phyloP scores from a whole-genome alignment of 2,113 vertebrate species.

The Toxostoma redivivum region DNA sequence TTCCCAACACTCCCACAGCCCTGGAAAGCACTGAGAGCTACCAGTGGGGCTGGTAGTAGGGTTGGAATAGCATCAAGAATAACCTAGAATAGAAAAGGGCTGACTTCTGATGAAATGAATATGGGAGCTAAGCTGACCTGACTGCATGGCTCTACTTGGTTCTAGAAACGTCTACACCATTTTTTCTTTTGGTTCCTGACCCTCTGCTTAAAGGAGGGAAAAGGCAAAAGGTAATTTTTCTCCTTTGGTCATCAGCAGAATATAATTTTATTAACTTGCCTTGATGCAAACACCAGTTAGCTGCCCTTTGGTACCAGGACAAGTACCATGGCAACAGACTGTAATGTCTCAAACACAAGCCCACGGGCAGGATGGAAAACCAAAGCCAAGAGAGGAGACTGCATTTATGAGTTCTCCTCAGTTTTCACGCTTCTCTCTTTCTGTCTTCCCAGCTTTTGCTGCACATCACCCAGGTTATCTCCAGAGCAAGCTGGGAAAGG shows the following conservation, averaged over 20 bases:
- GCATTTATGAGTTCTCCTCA: neutral
- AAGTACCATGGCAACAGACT: neutral
- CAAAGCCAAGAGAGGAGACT: neutral
- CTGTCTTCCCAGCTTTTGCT: neutral
- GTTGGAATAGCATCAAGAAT: neutral
- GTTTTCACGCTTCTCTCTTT: neutral
- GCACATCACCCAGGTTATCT: neutral
- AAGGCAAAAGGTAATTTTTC: neutral
- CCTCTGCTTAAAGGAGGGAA: neutral
- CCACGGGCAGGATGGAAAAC: neutral
- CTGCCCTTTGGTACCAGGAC: neutral
- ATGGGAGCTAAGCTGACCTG: neutral
- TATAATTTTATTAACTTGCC: neutral
- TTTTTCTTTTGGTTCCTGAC: neutral
- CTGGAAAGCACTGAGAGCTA: neutral
- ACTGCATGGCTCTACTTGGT: neutral
- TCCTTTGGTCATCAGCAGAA: neutral
- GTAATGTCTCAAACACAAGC: slow-evolving; percentile 9
- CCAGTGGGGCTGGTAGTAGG: neutral
- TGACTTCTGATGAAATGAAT: neutral
- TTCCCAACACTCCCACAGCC: neutral
- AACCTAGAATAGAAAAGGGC: neutral
- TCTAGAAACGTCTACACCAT: neutral
- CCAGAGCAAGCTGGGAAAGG: neutral
- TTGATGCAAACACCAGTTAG: neutral